Evolutionary conservation across 2,888 invertebrate genomes (phyloP), one percentile per base, ranked within the genome.

Genomic region (Phengaris alcon): DNA sequence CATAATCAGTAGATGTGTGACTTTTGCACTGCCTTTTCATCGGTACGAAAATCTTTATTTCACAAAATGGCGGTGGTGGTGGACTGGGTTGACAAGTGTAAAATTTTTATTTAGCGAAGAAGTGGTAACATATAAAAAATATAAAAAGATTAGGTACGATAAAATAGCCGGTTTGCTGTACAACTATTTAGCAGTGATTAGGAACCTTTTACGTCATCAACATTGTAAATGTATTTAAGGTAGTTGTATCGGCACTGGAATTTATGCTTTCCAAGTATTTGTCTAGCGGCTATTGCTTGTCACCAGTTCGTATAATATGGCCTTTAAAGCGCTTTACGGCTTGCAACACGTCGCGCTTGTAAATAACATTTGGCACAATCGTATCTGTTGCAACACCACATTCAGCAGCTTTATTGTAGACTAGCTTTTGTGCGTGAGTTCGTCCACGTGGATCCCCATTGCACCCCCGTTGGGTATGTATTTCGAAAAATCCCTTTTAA

Each of bases 1-100:
- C 86, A 89, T 91, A 91, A 78, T 92, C 86, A 87, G 87, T 90
- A 93, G 89, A 84, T 88, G 90, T 79, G 91, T 92, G 79, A 90
- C 87, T 76, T 91, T 93, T 85, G 83, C 85, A 83, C 87, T 90
- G 80, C 87, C 88, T 77, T 79, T 79, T 51, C 80, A 79, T 77
- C 86, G 93, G 93, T 92, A 91, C 92, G 91, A 84, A 79, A 78
- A 77, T 80, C 77, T 77, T 77, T 75, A 78, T 76, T 72, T 54
- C 52, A 72, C 72, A 15, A 72, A n/a, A 13, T 15, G 12, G 5
- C 35, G 22, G 51, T 54, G 54, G 72, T 35, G 72, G 72, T 52
- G 12, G 22, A 22, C 9, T 15, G 22, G 59, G 22, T 15, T 57
- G 15, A 15, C 22, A 10, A 59, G 9, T 15, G 5, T 10, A 10